A percentile compares a stretch with the other conserved stretches of the same genome.
Evolutionary conservation across 2,888 invertebrate species (phyloP).

Genomic region (Thera britannica): DNA sequence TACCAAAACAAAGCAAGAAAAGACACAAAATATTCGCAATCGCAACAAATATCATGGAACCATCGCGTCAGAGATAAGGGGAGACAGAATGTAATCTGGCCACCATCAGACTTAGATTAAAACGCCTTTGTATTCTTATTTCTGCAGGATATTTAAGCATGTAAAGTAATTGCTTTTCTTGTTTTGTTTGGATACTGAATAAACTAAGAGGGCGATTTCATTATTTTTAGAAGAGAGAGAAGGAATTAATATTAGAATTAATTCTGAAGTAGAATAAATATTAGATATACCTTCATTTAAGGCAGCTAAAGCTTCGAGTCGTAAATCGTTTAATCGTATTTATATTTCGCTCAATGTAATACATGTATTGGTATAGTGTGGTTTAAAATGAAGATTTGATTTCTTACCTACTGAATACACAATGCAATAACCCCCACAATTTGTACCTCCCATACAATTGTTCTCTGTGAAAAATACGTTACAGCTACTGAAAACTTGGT

Average conservation of each 20-base stretch:
- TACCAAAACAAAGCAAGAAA: slow-evolving; percentile 24
- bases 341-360: too few relatives aligned
- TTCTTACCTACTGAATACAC: background rate
- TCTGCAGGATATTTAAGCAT: slow-evolving; percentile 17
- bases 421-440: background rate
- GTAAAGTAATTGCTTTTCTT: slow-evolving; percentile 19
- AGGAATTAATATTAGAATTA: too few relatives aligned
- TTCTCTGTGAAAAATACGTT: background rate
- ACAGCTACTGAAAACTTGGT: slow-evolving; percentile 1
- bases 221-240: background rate
- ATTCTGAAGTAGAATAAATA: too few relatives aligned
- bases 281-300: too few relatives aligned
- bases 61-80: slow-evolving; percentile 56
- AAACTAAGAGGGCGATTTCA: background rate
- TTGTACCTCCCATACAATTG: background rate
- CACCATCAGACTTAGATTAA: slow-evolving; percentile 59
- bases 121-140: slow-evolving; percentile 48
- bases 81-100: slow-evolving; percentile 62
- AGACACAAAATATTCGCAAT: slow-evolving; percentile 43
- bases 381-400: background rate
- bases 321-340: too few relatives aligned
- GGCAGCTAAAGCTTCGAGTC: too few relatives aligned
- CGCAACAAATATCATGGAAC: slow-evolving; percentile 57
- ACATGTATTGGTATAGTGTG: too few relatives aligned
- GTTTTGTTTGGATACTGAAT: background rate